Percentiles rank a stretch among this genome's conserved stretches.
These are phyloP conservation scores for Lingula anatina DNA, from an alignment of 2,888 invertebrate genomes.

Conservation along the genomic window DNA sequence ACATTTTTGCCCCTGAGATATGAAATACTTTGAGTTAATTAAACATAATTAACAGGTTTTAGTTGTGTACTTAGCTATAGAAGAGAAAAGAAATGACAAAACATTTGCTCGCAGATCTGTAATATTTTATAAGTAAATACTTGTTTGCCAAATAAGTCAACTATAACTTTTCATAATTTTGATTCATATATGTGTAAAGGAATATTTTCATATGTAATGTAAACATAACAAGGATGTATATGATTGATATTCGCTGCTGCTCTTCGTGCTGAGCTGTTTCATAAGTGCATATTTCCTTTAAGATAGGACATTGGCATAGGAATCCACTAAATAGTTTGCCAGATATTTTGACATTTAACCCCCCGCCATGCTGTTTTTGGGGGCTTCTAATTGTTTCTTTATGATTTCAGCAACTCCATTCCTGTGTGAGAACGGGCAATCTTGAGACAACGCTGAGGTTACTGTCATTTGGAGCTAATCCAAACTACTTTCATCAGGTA, in stretches of 20 bases:
- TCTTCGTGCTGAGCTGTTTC: no score
- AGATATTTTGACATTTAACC: no score
- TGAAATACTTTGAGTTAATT: no score
- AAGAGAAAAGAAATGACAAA: no score
- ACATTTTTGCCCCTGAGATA: no score
- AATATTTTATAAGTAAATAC: background rate
- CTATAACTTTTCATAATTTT: background rate
- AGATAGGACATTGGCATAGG: no score
- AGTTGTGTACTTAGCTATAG: no score
- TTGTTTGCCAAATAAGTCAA: background rate
- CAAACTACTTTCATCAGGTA: conserved; percentile 83
- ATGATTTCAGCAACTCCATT: conserved; percentile 79
- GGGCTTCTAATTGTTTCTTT: no score
- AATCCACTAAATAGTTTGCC: no score
- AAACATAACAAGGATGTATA: background rate
- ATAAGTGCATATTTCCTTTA: no score
- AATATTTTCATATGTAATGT: background rate
- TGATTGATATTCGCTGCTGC: background rate
- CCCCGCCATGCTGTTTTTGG: no score
- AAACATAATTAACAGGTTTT: no score
- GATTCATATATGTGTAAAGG: background rate
- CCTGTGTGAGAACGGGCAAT: conserved; percentile 88
- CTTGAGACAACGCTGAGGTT: conserved; percentile 90
- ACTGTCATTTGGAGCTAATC: conserved; percentile 91
- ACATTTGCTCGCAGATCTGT: background rate